These are phyloP conservation scores for Spongilla lacustris DNA, from an alignment of 37 sponge, comb jelly and placozoan genomes.

Conservation along the genomic window DNA sequence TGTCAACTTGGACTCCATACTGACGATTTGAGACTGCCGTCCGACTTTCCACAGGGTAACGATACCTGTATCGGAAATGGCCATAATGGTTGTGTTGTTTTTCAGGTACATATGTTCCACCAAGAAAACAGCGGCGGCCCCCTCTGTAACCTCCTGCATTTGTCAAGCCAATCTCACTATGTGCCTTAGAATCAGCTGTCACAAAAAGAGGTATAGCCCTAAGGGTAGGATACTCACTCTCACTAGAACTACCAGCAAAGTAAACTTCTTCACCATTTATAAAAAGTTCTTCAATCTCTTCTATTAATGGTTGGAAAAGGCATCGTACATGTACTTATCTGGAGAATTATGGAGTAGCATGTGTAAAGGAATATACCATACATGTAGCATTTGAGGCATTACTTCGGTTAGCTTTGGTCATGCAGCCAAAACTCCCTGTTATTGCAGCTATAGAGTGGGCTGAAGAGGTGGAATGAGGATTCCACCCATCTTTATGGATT, in stretches of 20 bases:
- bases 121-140: background rate
- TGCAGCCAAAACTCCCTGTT: constrained; percentile 13
- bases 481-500: constrained; percentile 32
- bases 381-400: background rate
- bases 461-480: constrained; percentile 23
- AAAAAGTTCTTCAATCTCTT: constrained; percentile 1
- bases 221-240: background rate
- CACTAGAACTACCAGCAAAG: background rate
- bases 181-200: constrained; percentile 34
- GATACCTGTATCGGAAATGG: background rate
- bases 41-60: background rate
- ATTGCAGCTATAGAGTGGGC: constrained; percentile 25
- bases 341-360: background rate
- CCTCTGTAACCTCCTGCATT: constrained; percentile 10
- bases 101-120: constrained; percentile 5
- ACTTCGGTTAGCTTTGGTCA: constrained; percentile 1
- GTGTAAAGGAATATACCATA: no score
- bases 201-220: background rate
- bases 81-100: constrained; percentile 20
- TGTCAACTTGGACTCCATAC: background rate
- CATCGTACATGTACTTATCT: background rate
- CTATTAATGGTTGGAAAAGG: constrained; percentile 13
- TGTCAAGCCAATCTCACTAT: constrained; percentile 15
- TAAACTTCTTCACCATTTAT: constrained; percentile 6
- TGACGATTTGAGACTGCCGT: background rate